Conservation (phyloP, 1,140 invertebrate species). For the Phocides pigmalion region DNA sequence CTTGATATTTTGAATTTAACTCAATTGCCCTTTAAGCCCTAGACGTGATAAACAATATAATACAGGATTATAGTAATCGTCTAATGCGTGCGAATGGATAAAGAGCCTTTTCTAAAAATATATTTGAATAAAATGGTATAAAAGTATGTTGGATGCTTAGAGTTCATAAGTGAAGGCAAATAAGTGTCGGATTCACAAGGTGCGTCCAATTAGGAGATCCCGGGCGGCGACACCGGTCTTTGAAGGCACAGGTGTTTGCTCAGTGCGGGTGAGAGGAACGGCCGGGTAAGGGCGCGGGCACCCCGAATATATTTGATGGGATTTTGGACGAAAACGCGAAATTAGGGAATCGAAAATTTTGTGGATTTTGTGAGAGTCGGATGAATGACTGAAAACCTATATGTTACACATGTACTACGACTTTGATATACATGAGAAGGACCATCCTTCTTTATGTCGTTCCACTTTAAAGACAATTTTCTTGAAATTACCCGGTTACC, state of each 20-base stretch:
- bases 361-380: not conserved
- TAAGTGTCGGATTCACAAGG: constrained; percentile 5
- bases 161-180: constrained; percentile 10
- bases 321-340: not conserved
- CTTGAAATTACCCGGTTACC: too few species aligned
- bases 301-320: not conserved
- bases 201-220: constrained; percentile 2
- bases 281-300: not conserved
- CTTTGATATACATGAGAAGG: too few species aligned
- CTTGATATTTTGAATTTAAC: too few species aligned
- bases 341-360: not conserved
- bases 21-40: too few species aligned
- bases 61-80: too few species aligned
- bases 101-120: too few species aligned
- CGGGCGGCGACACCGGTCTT: not conserved
- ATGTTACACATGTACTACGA: too few species aligned
- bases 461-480: too few species aligned
- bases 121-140: not conserved
- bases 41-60: too few species aligned
- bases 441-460: too few species aligned
- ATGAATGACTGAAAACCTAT: not conserved
- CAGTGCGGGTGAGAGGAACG: not conserved
- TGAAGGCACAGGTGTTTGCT: constrained; percentile 3
- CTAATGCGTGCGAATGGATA: too few species aligned
- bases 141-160: not conserved